These are phyloP conservation scores for Camponotus fellah DNA, from an alignment of 2,888 invertebrate species.

Conservation along the genomic window DNA sequence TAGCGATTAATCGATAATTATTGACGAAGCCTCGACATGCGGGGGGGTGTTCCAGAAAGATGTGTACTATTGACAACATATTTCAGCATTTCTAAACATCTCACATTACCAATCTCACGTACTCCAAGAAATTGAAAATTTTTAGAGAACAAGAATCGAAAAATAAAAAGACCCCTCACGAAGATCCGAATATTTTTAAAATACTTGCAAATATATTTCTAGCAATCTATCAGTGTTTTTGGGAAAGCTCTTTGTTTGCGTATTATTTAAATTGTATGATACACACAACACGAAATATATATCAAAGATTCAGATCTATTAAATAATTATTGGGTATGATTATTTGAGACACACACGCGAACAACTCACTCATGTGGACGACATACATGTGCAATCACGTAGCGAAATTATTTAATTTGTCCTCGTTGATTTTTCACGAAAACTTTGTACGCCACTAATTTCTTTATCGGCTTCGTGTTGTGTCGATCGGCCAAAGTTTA, in stretches of 20 bases:
- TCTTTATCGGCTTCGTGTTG: conserved; percentile 30
- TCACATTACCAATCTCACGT: neutral
- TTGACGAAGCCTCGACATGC: neutral
- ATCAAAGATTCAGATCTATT: neutral
- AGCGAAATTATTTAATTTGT: conserved; percentile 38
- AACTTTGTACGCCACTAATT: conserved; percentile 28
- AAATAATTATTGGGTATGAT: neutral
- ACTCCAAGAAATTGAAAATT: neutral
- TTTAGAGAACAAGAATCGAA: neutral
- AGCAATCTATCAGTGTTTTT: neutral
- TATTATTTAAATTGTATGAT: neutral
- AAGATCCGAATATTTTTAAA: conserved; percentile 11
- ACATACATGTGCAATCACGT: conserved; percentile 54
- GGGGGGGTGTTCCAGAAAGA: conserved; percentile 37
- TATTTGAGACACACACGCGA: conserved; percentile 13
- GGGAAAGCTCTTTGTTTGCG: neutral
- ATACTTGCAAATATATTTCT: neutral
- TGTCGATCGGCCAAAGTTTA: conserved; percentile 1
- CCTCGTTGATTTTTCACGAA: conserved; percentile 10
- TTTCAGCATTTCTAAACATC: neutral
- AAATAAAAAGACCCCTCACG: neutral
- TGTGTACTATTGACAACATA: neutral
- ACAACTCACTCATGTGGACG: neutral
- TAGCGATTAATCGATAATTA: conserved; percentile 40
- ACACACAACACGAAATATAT: neutral